phyloP scores from a whole-genome alignment of 2,888 invertebrate genomes.

The Lasioglossum marginatum region DNA sequence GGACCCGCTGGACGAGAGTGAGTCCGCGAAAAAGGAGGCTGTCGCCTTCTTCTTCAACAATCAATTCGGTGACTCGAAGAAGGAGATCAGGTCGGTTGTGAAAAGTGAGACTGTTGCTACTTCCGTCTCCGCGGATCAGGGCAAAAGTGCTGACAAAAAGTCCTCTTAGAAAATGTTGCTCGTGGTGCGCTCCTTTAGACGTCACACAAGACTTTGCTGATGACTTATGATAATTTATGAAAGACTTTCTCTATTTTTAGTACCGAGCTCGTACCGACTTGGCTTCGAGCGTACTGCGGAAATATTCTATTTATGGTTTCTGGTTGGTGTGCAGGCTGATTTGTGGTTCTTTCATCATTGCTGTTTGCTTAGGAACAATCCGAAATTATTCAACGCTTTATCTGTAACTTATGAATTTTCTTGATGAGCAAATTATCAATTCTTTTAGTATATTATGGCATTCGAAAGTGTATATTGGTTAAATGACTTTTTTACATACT shows the following conservation, averaged over 20 bases:
- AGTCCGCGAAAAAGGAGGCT: constrained; percentile 65
- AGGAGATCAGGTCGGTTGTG: constrained; percentile 71
- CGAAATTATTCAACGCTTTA: not conserved
- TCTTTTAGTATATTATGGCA: too few species aligned
- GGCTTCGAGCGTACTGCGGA: not conserved
- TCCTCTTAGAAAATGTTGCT: constrained; percentile 38
- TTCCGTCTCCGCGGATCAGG: constrained; percentile 14
- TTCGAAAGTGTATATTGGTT: too few species aligned
- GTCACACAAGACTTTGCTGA: constrained; percentile 8
- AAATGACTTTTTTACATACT: too few species aligned
- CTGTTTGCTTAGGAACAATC: not conserved
- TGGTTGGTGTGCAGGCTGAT: not conserved
- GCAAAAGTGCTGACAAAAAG: constrained; percentile 36
- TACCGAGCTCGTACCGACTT: not conserved
- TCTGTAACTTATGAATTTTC: not conserved
- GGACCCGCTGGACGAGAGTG: constrained; percentile 45
- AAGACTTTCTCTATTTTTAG: not conserved
- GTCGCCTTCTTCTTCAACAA: constrained; percentile 80
- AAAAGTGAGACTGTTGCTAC: constrained; percentile 53
- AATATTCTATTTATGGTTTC: not conserved
- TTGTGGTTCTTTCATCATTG: not conserved
- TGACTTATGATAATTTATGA: constrained; percentile 40
- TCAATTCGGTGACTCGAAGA: constrained; percentile 72
- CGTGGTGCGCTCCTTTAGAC: constrained; percentile 17
- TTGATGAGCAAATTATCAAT: not conserved